Evolutionary conservation across 2,113 vertebrate species (phyloP), one percentile per base, ranked within the genome.

Genomic region (Monopterus albus): DNA sequence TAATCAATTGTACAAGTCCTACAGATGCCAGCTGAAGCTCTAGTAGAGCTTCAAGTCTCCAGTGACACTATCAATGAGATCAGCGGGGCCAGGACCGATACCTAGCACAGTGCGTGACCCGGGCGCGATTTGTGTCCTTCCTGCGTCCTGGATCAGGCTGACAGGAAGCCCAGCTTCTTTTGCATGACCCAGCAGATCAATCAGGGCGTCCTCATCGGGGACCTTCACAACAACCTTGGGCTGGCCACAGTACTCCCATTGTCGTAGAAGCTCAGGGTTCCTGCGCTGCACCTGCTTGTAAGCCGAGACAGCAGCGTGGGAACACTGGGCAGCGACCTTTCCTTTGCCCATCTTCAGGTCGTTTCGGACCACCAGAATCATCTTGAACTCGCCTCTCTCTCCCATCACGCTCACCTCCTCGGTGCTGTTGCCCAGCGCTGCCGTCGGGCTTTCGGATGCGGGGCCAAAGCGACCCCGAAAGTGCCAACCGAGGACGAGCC

Each of bases 261-360:
- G 93, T 50, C 93, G 92, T 58, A 99, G 94, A 9, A 99, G 87
- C 2, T 96, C 93, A 0, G 96, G 96, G 64, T 96, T 95, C 79
- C 94, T 94, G 40, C 86, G 93, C 45, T 94, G 94, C 3, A 94
- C 81, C 79, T 98, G 96, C 83, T 96, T 98, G 90, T 96, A 98
- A 11, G 96, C 95, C 0, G 96, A 96, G 1, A 99, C 96, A 0
- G 98, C 96, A 0, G 97, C 98, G 0, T 99, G 98, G 29, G 96
- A 93, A 28, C 98, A 99, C 90, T 99, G 98, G 0, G 96, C 96
- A 0, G 97, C 96, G 0, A 96, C 96, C 80, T 99, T 99, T 0
- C 98, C 98, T 75, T 98, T 99, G 0, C 97, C 96, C 98, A 99
- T 99, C 88, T 98, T 99, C 68, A 99, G 81, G 81, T 99, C 97